Conservation (phyloP, 23 tunicate species). For the Styela clava region DNA sequence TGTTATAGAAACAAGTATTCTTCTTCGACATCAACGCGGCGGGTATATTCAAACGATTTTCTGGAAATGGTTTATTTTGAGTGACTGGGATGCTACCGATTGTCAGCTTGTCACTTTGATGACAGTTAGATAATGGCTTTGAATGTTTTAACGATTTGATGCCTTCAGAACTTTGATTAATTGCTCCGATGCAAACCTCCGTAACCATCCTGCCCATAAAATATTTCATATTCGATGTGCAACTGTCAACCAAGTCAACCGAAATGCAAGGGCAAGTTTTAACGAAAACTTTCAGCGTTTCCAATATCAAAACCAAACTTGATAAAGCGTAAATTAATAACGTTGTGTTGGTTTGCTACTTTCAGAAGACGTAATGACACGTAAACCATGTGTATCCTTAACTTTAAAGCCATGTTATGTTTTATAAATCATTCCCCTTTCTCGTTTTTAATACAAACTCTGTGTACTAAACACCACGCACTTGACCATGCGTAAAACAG, state of each 20-base stretch:
- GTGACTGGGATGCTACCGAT: background rate
- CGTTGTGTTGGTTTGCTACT: background rate
- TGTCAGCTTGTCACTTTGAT: background rate
- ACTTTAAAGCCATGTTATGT: background rate
- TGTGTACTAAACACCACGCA: background rate
- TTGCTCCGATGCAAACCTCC: too few species aligned
- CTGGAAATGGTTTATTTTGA: background rate
- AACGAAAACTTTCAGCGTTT: too few species aligned
- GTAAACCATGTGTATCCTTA: background rate
- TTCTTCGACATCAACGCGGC: background rate
- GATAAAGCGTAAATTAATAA: too few species aligned
- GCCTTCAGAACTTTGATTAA: background rate
- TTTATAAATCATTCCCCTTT: background rate
- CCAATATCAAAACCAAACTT: too few species aligned
- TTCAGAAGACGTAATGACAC: background rate
- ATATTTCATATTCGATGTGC: too few species aligned
- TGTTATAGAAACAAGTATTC: background rate
- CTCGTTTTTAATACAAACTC: background rate
- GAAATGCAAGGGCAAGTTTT: too few species aligned
- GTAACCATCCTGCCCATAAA: too few species aligned
- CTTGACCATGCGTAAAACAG: background rate
- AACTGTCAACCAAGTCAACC: too few species aligned
- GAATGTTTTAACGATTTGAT: background rate
- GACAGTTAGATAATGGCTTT: slow-evolving; percentile 6
- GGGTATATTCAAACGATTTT: background rate